Base-by-base conservation (phyloP, 1,140 invertebrate genomes). In the Olivierus martensii region DNA sequence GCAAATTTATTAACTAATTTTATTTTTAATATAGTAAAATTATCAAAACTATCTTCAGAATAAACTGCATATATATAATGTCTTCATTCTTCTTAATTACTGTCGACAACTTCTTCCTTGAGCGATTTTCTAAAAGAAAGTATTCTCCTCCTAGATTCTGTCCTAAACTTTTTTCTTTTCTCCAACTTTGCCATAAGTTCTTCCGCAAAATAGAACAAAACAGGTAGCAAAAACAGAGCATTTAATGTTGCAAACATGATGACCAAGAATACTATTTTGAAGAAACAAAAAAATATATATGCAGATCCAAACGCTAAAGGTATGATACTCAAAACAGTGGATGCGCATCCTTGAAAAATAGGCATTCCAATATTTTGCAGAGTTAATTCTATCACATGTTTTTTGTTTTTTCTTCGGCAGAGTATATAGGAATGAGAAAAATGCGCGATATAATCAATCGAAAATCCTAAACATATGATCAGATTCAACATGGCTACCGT, bases 401-500 rank as follows among this genome's bases (percentile, higher is more conserved):
- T 53, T 22, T 59, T 52, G 38, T 60, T 53, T 49, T 56, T 51
- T 10, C 64, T 58, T 15, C 62, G 58, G 0, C 86, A 89, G 18
- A 86, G 82, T 81, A 96, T 90, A 66, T 91, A 96, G 0, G 88
- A 87, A 64, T 96, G 94, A 59, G 89, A 93, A 43, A 96, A 94
- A 63, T 97, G 92, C 4, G 91, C 92, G 0, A 89, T 91, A 66
- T 94, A 97, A 65, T 97, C 92, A 0, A 97, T 89, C 3, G 88
- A 93, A 70, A 96, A 96, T 43, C 93, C 93, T 38, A 96, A 93
- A 63, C 91, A 94, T 89, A 98, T 95, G 47, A 98, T 95, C 2
- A 97, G 74, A 63, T 96, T 95, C 36, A 97, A 95, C 92, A 96
- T 98, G 0, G 91, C 95, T 61, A 98, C 93, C 6, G 90, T 90